Evolutionary conservation across 1,140 invertebrate species (phyloP), one percentile per base, ranked within the genome.

Genomic region (Trypoxylus dichotomus): DNA sequence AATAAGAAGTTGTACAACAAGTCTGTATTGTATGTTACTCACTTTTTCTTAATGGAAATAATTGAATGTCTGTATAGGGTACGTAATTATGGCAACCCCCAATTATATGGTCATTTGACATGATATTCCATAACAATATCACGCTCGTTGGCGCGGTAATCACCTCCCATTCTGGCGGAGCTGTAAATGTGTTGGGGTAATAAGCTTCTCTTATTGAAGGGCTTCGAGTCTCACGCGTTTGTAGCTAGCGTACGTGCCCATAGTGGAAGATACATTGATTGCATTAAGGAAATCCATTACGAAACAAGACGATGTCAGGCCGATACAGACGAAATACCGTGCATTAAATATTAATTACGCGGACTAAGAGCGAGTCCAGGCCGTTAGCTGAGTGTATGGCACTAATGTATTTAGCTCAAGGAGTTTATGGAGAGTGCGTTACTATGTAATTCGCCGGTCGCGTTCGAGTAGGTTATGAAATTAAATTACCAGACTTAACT

Each of bases 241-340:
- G 32, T 37, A 5, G 32, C 32, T 7, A 37, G 32, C 32, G 2
- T 37, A 37, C 32, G 10, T 8, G 2, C 0, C 32, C 32, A 8
- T 37, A 37, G 32, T 37, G 32, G 47, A 54, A 54, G 47, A 19
- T 54, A 54, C 47, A 54, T 54, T 54, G 47, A 54, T 54, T 54
- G 19, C 47, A 54, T 54, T 54, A 54, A 54, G 47, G 47, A 54
- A 54, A 54, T 54, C 47, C 47, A 54, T 54, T 54, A 54, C 47
- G 15, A 54, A 19, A 19, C 19, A 54, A 54, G 47, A 19, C 15
- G 47, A 54, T 54, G 32, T 37, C 32, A 37, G 32, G 10, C 32
- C 32, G 32, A n/a, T 19, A 54, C 47, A 13, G 47, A 54, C 47
- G 7, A 19, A 54, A n/a, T 54, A n/a, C 47, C 47, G n/a, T 54